phyloP scores from a whole-genome alignment of 1,140 invertebrate genomes.

The Drosophila tristis region DNA sequence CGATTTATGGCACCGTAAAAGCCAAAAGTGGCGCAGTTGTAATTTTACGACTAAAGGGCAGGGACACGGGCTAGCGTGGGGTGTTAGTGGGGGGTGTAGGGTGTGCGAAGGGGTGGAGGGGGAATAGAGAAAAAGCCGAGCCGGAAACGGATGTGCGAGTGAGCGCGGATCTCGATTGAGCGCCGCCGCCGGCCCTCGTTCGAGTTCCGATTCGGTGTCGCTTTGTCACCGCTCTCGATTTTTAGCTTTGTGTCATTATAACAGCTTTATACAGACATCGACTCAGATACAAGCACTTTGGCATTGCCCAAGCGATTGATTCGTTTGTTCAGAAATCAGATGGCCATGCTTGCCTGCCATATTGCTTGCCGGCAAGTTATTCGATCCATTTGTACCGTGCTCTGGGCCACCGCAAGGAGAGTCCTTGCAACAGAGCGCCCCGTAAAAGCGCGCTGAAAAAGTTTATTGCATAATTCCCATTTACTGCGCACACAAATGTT shows the following conservation, averaged over 20 bases:
- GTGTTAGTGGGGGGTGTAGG: too few species aligned
- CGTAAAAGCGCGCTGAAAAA: slow-evolving; percentile 35
- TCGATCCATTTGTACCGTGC: slow-evolving; percentile 45
- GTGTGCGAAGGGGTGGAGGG: background rate
- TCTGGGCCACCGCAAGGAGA: slow-evolving; percentile 28
- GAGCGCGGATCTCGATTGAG: slow-evolving; percentile 27
- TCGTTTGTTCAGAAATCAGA: slow-evolving; percentile 22
- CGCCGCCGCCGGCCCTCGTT: slow-evolving; percentile 10
- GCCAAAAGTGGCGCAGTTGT: slow-evolving; percentile 65
- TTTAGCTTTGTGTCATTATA: slow-evolving; percentile 32
- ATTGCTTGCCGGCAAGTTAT: slow-evolving; percentile 41
- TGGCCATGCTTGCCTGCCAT: background rate
- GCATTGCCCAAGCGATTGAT: slow-evolving; percentile 32
- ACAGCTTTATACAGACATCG: slow-evolving; percentile 38
- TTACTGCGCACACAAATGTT: slow-evolving; percentile 56
- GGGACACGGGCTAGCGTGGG: too few species aligned
- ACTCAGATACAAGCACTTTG: background rate
- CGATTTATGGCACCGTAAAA: slow-evolving; percentile 67
- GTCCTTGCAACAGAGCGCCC: slow-evolving; percentile 29
- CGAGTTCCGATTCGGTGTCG: slow-evolving; percentile 23
- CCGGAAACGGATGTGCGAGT: slow-evolving; percentile 36
- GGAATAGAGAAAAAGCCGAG: background rate
- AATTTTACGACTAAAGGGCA: slow-evolving; percentile 50
- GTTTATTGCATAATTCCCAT: slow-evolving; percentile 54
- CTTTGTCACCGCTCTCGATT: slow-evolving; percentile 10